Conservation (phyloP, 2,888 invertebrate genomes). For the Thymelicus sylvestris region DNA sequence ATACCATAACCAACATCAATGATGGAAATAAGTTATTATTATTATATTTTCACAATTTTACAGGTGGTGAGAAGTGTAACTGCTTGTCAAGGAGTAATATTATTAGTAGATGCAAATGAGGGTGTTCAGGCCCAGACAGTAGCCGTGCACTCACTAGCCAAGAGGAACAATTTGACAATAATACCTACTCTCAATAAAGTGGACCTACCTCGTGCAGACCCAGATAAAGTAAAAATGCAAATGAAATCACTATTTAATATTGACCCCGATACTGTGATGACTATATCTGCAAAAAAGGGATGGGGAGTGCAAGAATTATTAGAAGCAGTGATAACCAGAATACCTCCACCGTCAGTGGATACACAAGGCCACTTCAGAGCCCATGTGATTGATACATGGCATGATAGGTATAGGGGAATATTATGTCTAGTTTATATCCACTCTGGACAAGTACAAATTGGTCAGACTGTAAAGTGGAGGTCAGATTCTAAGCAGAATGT, state of each 20-base stretch:
- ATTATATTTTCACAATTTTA: not conserved
- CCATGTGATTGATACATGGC: conserved; percentile 97
- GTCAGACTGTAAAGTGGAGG: conserved; percentile 90
- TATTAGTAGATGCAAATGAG: conserved; percentile 98
- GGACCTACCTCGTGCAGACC: conserved; percentile 95
- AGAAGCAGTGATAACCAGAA: conserved; percentile 89
- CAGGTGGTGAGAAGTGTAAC: conserved; percentile 93
- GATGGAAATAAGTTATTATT: too few species aligned
- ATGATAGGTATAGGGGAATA: conserved; percentile 93
- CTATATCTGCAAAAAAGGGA: conserved; percentile 97
- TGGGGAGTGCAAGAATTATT: conserved; percentile 92
- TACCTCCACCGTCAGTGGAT: conserved; percentile 89
- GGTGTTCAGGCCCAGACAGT: conserved; percentile 99
- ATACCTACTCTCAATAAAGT: conserved; percentile 98
- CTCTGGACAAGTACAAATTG: conserved; percentile 89
- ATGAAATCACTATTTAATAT: conserved; percentile 93
- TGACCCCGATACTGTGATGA: conserved; percentile 88
- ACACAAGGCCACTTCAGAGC: conserved; percentile 88
- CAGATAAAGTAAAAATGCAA: conserved; percentile 92
- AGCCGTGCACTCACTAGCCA: conserved; percentile 97
- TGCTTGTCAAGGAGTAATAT: conserved; percentile 97
- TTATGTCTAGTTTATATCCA: conserved; percentile 90
- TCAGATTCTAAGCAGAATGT: conserved; percentile 90
- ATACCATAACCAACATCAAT: too few species aligned
- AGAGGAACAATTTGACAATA: conserved; percentile 90